Evolutionary conservation across 2,113 vertebrate genomes (phyloP), one percentile per base, ranked within the genome.

Genomic region (Psittacula cyanocephala): DNA sequence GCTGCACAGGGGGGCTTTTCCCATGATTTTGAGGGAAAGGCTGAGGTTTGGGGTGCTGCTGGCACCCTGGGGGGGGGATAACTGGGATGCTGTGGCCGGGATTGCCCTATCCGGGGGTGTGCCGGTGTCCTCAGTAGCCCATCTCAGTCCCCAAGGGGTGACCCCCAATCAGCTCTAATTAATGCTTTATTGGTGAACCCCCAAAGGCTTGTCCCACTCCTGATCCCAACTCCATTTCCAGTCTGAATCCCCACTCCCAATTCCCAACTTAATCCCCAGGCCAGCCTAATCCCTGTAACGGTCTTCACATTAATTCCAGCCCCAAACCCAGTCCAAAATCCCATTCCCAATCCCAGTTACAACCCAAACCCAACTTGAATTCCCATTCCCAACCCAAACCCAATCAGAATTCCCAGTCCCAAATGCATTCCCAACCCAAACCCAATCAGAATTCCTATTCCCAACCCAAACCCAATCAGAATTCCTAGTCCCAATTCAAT

Each of bases 1-100:
- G 28, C 6, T 19, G 35, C 2, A 0, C 2, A 1, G 8, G 1
- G 7, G 11, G 6, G 0, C 7, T 18, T 8, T n/a, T 8, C 5
- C 5, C 10, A 49, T 9, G 47, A 6, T 24, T 67, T 65, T 44
- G 31, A 1, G 7, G 43, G 11, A 19, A 27, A 59, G 3, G 59
- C 43, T 3, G 75, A 47, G 31, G 27, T 59, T 41, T 22, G 49
- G 28, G 65, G 11, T 49, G 8, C 22, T 25, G 37, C 4, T 2
- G 8, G 37, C 31, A 31, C 6, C 24, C 2, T n/a, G n/a, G 8
- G 44, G 8, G 46, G 46, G 23, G 25, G 16, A 31, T 31, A 16
- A 28, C 4, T 22, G 27, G 43, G 57, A 35, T 57, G 55, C 55
- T 22, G 31, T 6, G 55, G 6, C 13, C 13, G 10, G 20, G 29